Conservation (phyloP, 2,113 vertebrate species). For the Petrocephalus microphthalmus region DNA sequence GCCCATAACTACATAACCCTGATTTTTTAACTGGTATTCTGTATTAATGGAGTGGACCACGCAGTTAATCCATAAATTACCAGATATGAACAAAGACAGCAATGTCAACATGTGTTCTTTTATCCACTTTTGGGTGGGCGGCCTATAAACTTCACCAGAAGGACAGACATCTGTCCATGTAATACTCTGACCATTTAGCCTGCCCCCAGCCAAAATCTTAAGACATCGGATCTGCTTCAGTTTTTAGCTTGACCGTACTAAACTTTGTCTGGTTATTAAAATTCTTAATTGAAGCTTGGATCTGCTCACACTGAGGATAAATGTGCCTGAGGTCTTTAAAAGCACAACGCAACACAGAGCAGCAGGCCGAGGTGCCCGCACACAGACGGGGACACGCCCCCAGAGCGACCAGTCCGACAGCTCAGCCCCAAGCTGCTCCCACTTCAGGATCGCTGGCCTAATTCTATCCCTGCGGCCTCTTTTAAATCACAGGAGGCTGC, state of each 20-base stretch:
- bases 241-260: not conserved
- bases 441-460: conserved; percentile 44
- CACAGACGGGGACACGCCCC: not conserved
- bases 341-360: not conserved
- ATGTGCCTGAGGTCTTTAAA: not conserved
- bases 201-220: not conserved
- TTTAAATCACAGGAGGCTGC: not conserved
- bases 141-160: not conserved
- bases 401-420: not conserved
- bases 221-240: not conserved
- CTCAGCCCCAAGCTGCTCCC: conserved; percentile 4
- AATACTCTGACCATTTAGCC: not conserved
- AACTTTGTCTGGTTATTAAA: not conserved
- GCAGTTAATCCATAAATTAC: not conserved
- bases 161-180: not conserved
- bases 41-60: not conserved
- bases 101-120: not conserved
- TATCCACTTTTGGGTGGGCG: not conserved
- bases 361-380: not conserved
- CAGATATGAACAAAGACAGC: not conserved
- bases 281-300: not conserved
- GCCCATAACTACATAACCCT: not conserved
- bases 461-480: conserved; percentile 46
- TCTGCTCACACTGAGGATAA: not conserved
- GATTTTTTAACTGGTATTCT: not conserved